A percentile compares a stretch with the other conserved stretches of the same genome.
Evolutionary conservation across 2,113 vertebrate species (phyloP).

Genomic region (Zosterops hypoxanthus): DNA sequence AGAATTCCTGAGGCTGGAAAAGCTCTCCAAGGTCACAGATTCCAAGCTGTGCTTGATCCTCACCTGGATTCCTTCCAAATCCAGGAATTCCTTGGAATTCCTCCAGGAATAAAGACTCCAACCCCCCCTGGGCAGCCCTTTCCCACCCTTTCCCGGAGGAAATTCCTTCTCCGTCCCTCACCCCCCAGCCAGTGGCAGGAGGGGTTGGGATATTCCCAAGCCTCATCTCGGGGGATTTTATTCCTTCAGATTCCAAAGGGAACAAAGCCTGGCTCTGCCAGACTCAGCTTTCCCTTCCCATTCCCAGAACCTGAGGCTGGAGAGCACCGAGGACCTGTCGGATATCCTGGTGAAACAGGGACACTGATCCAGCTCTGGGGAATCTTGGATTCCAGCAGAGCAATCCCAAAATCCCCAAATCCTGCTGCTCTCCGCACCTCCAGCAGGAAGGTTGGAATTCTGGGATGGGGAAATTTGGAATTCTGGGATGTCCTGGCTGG

Average conservation of each 20-base stretch:
- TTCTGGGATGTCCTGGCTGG: neutral
- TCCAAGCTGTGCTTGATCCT: neutral
- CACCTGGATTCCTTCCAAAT: neutral
- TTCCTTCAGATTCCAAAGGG: neutral
- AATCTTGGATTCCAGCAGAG: no score
- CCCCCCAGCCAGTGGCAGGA: neutral
- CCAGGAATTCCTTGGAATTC: neutral
- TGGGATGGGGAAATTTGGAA: neutral
- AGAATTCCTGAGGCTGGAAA: neutral
- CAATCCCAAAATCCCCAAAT: neutral
- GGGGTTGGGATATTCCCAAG: neutral
- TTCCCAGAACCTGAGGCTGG: constrained; percentile 75
- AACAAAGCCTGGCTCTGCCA: neutral
- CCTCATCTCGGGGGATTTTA: rapidly evolving
- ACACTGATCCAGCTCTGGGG: neutral
- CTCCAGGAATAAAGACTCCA: neutral
- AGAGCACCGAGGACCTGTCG: constrained; percentile 71
- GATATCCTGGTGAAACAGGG: constrained; percentile 71
- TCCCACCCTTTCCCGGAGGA: neutral
- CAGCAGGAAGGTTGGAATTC: no score
- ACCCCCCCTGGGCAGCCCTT: neutral
- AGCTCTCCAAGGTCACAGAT: neutral
- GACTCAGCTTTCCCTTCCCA: neutral
- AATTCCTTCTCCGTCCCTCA: neutral
- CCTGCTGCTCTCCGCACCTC: neutral